Percentiles rank a stretch among this genome's conserved stretches.
Evolutionary conservation across 2,888 invertebrate species (phyloP).

Genomic region (Chloroclystis v-ata): DNA sequence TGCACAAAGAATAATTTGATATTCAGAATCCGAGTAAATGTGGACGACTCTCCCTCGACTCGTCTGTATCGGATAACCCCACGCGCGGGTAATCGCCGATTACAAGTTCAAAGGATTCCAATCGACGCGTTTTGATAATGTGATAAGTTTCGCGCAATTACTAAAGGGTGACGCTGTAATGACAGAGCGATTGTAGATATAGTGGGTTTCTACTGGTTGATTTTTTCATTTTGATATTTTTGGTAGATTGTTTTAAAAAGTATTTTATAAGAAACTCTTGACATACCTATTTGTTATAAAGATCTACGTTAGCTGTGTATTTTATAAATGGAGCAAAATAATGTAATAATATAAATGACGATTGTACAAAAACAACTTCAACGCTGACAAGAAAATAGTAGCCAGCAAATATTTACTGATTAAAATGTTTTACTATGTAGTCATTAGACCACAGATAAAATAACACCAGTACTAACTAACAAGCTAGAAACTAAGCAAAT

Average conservation of each 20-base stretch:
- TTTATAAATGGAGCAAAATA: too few relatives aligned
- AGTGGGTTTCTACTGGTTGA: too few relatives aligned
- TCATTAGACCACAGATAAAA: too few relatives aligned
- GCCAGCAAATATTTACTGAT: slow-evolving; percentile 19
- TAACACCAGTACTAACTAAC: slow-evolving; percentile 22
- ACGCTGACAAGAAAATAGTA: slow-evolving; percentile 12
- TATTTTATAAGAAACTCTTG: too few relatives aligned
- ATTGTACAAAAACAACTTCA: neutral
- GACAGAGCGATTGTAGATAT: slow-evolving; percentile 20
- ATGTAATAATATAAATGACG: too few relatives aligned
- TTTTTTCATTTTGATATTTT: too few relatives aligned
- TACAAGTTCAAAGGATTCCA: slow-evolving; percentile 75
- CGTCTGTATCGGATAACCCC: slow-evolving; percentile 12
- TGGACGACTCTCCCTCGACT: slow-evolving; percentile 15
- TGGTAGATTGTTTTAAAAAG: too few relatives aligned
- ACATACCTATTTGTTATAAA: too few relatives aligned
- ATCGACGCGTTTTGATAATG: slow-evolving; percentile 75
- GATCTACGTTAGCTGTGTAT: too few relatives aligned
- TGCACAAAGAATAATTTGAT: slow-evolving; percentile 1
- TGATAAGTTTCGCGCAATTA: slow-evolving; percentile 74
- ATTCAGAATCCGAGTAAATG: neutral
- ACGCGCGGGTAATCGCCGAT: slow-evolving; percentile 62
- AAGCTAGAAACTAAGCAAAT: slow-evolving; percentile 22
- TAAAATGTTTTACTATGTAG: slow-evolving; percentile 24
- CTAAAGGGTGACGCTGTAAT: slow-evolving; percentile 37